Conservation (phyloP, 2,113 vertebrate genomes). For the Circaetus gallicus region DNA sequence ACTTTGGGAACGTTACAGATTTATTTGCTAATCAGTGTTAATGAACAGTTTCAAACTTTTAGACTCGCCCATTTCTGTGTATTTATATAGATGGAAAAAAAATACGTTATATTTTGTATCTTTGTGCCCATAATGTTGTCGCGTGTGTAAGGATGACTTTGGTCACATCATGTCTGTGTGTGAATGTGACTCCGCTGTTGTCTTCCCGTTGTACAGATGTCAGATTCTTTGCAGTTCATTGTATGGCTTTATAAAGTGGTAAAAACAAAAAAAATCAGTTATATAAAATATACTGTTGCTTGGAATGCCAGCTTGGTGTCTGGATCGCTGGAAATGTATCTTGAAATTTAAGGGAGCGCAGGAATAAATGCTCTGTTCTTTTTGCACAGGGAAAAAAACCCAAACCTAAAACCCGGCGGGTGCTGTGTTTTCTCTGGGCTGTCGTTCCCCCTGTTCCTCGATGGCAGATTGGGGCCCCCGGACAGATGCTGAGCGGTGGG, state of each 20-base stretch:
- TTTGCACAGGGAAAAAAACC: not conserved
- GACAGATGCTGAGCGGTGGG: not conserved
- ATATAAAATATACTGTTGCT: conserved; percentile 76
- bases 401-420: not conserved
- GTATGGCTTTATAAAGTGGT: conserved; percentile 93
- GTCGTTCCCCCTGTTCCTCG: not conserved
- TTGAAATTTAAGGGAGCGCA: conserved; percentile 10
- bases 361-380: conserved; percentile 41
- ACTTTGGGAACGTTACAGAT: conserved; percentile 22
- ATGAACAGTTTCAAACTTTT: conserved; percentile 28
- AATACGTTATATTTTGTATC: conserved; percentile 79
- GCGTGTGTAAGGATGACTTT: conserved; percentile 60
- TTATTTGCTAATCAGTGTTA: conserved; percentile 68
- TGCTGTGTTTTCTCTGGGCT: not conserved
- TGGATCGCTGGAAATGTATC: conserved; percentile 29
- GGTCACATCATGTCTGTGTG: conserved; percentile 54
- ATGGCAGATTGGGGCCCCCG: not conserved
- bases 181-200: conserved; percentile 77
- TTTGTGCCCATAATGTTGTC: conserved; percentile 67
- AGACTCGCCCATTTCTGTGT: conserved; percentile 60
- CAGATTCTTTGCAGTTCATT: conserved; percentile 81
- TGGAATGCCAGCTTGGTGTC: conserved; percentile 62
- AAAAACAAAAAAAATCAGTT: conserved; percentile 78
- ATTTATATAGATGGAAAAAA: conserved; percentile 83
- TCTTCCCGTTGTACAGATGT: conserved; percentile 82